These are phyloP conservation scores for Spatulosminthurus flaviceps DNA, from an alignment of 2,888 invertebrate species.

Conservation along the genomic window DNA sequence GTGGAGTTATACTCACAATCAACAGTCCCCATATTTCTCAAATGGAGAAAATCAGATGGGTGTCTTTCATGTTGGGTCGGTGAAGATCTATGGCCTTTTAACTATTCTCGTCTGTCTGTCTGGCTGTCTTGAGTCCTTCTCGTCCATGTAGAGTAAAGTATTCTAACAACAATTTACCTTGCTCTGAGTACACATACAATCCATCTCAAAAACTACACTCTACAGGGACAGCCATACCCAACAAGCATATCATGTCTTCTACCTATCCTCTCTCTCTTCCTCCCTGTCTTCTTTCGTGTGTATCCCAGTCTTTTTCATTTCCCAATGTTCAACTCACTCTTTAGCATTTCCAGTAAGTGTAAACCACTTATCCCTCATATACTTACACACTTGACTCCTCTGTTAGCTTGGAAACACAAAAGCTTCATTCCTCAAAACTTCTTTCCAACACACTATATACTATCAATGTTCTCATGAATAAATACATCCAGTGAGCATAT, in stretches of 20 bases:
- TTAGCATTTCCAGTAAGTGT: neutral
- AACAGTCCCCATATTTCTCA: slow-evolving; percentile 42
- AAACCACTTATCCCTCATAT: neutral
- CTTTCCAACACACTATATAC: too few relatives aligned
- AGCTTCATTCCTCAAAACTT: slow-evolving; percentile 3
- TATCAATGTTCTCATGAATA: slow-evolving; percentile 9
- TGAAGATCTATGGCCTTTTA: slow-evolving; percentile 47
- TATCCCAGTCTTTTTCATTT: neutral
- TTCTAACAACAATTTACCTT: slow-evolving; percentile 14
- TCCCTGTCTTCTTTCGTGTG: neutral
- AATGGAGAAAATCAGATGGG: slow-evolving; percentile 44
- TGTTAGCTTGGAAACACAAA: slow-evolving; percentile 19
- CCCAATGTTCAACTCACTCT: neutral
- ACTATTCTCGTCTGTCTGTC: slow-evolving; percentile 30
- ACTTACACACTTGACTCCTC: slow-evolving; percentile 4
- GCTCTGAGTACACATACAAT: neutral
- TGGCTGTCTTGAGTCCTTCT: slow-evolving; percentile 7
- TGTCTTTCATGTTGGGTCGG: slow-evolving; percentile 42
- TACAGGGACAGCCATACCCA: neutral
- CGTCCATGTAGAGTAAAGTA: slow-evolving; percentile 12
- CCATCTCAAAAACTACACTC: neutral
- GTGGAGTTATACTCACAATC: slow-evolving; percentile 45
- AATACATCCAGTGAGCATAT: neutral
- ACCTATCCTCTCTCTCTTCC: slow-evolving; percentile 26
- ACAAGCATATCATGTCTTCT: neutral